Evolutionary conservation across 2,113 vertebrate genomes (phyloP), one percentile per base, ranked within the genome.

Genomic region (Rhizomys pruinosus): DNA sequence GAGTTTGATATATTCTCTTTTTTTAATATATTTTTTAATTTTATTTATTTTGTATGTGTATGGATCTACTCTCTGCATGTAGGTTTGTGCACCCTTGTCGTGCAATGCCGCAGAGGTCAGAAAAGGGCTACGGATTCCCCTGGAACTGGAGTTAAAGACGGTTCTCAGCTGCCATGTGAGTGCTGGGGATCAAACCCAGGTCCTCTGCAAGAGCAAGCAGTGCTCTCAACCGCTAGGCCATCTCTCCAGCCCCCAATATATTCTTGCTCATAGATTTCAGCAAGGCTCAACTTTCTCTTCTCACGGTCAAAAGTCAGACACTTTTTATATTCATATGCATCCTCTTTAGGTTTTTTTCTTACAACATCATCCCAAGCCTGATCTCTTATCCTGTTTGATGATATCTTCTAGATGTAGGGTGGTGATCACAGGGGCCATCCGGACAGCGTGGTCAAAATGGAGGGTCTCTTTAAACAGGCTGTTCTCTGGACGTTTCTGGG

Each of bases 291-390:
- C 91, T 99, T 99, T 98, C 99, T 99, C 98, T 99, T 99, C 95
- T 99, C 99, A 0, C 99, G 99, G 97, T 99, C 99, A 97, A 99
- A 97, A 1, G 98, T 99, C 52, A 99, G 95, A 29, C 99, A 98
- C 96, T 99, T 99, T 93, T 99, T 99, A 93, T 99, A 99, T 63
- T 99, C 99, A 97, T 98, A 99, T 1, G 98, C 98, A 4, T 99
- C 98, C 77, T 99, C 99, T 94, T 99, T 99, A 0, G 99, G 99
- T 85, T 99, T 99, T 97, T 99, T 99, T 1, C 99, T 98, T 52
- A 99, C 98, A 7, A 99, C 99, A 59, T 99, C 99, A 94, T 99
- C 99, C 98, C 99, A 99, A 0, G 98, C 99, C 99, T 99, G 98
- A 96, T 99, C 99, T 98, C 98, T 98, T 97, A 99, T 99, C 97